Evolutionary conservation across 2,888 invertebrate species (phyloP), one percentile per base, ranked within the genome.

Genomic region (Melinaea marsaeus): DNA sequence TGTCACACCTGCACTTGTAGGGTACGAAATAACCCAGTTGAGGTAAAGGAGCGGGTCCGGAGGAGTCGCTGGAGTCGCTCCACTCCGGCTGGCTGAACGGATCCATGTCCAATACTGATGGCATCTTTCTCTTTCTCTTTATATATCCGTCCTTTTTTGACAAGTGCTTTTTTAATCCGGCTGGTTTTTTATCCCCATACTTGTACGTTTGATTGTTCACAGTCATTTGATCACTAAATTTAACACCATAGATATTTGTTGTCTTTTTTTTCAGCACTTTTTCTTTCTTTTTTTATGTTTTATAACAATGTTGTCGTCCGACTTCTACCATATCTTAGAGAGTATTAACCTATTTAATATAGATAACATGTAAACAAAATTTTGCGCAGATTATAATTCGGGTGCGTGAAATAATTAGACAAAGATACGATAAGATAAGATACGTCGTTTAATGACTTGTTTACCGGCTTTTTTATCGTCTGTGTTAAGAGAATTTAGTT

Each of bases 21-120:
- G 93, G 93, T 70, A 93, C 92, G 75, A 93, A 93, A 75, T 92
- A 93, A 0, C 93, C 93, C 71, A 93, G 79, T 74, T 93, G 93
- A 7, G 93, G 92, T 59, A 90, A 63, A 2, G 89, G 88, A 2
- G 83, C 79, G 4, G 88, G 86, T 58, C 84, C 86, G 48, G 79
- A 73, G 3, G 88, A 88, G 55, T 88, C 90, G 60, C 87, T 88
- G 57, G 89, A 90, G 69, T 90, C 88, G 67, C 89, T 90, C 88
- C 90, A 89, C 73, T 90, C 90, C 5, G 90, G 84, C 76, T 86
- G 88, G 79, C 88, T 90, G 79, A 88, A 89, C 47, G 80, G 85
- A 34, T 82, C 82, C 48, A 81, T 73, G 65, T 83, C 81, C 71
- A 88, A 60, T n/a, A 83, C 86, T 67, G 89, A 84, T 22, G 89